These are phyloP conservation scores for Monochamus saltuarius DNA, from an alignment of 1,140 invertebrate species.

Conservation along the genomic window DNA sequence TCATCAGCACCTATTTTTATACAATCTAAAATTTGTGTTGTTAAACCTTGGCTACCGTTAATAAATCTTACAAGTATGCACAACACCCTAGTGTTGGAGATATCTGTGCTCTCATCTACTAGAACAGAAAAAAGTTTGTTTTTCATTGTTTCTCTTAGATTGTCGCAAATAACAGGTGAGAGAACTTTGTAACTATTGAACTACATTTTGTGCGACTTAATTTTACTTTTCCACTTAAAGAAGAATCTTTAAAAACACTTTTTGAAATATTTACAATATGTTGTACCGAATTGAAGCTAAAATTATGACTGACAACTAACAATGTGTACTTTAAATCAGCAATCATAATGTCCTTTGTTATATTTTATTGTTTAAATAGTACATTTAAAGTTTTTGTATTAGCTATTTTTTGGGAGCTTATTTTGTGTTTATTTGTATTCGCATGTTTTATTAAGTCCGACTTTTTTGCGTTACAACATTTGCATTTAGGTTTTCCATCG, in stretches of 20 bases:
- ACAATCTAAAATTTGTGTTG: constrained; percentile 4
- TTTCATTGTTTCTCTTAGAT: background rate
- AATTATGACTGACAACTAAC: constrained; percentile 17
- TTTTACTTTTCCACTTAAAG: background rate
- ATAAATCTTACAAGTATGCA: constrained; percentile 8
- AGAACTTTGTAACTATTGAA: constrained; percentile 6
- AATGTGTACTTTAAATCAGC: constrained; percentile 14
- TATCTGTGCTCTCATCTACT: constrained; percentile 10
- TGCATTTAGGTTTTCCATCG: background rate
- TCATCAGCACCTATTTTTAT: constrained; percentile 7
- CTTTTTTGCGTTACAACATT: constrained; percentile 9
- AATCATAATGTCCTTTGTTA: constrained; percentile 1
- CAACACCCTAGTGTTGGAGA: constrained; percentile 1
- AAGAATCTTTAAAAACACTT: background rate
- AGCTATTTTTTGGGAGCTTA: background rate
- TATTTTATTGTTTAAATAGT: constrained; percentile 4
- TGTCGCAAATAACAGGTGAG: constrained; percentile 1
- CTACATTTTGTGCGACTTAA: constrained; percentile 8
- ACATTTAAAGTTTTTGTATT: constrained; percentile 3
- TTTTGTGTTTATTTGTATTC: background rate
- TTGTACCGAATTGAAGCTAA: constrained; percentile 7
- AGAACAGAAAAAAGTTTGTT: constrained; percentile 6
- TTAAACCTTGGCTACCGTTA: constrained; percentile 3
- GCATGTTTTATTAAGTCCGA: constrained; percentile 3
- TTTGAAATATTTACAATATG: constrained; percentile 7